Percentiles rank a stretch among this genome's conserved stretches.
Conservation (phyloP, 23 tunicate genomes). For the Halocynthia aurantium region DNA sequence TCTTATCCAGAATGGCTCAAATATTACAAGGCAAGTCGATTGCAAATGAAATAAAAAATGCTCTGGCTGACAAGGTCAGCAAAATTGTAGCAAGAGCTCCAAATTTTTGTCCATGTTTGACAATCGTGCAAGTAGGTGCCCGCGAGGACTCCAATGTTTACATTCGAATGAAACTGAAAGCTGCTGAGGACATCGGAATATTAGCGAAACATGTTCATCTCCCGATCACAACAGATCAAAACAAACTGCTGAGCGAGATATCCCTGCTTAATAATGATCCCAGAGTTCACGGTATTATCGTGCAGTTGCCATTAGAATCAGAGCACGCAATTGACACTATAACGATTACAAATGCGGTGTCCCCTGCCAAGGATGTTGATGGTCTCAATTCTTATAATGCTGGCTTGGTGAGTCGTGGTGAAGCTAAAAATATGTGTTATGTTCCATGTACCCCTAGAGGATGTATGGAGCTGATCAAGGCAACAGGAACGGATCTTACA, state of each 20-base stretch:
- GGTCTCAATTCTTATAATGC: constrained; percentile 80
- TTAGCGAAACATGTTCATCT: constrained; percentile 51
- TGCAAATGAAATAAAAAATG: constrained; percentile 53
- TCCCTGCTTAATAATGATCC: constrained; percentile 37
- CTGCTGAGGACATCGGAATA: constrained; percentile 87
- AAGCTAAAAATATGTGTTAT: constrained; percentile 38
- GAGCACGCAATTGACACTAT: constrained; percentile 57
- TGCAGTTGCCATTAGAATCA: constrained; percentile 92
- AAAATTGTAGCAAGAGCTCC: constrained; percentile 31
- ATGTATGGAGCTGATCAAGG: constrained; percentile 78
- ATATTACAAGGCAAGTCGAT: constrained; percentile 66
- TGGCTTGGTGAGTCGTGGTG: constrained; percentile 75
- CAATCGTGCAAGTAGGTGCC: constrained; percentile 93
- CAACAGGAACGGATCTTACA: constrained; percentile 43
- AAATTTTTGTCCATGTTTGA: constrained; percentile 76
- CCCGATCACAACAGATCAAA: constrained; percentile 44
- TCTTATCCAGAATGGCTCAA: constrained; percentile 50
- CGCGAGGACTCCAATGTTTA: constrained; percentile 94
- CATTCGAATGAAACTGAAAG: constrained; percentile 93
- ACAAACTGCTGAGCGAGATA: constrained; percentile 40
- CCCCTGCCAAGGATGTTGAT: constrained; percentile 92
- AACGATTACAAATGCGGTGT: constrained; percentile 50
- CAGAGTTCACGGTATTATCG: constrained; percentile 91
- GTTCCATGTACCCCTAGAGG: constrained; percentile 98
- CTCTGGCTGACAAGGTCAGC: constrained; percentile 24